Evolutionary conservation across 2,113 vertebrate species (phyloP), one percentile per base, ranked within the genome.

Genomic region (Meles meles): DNA sequence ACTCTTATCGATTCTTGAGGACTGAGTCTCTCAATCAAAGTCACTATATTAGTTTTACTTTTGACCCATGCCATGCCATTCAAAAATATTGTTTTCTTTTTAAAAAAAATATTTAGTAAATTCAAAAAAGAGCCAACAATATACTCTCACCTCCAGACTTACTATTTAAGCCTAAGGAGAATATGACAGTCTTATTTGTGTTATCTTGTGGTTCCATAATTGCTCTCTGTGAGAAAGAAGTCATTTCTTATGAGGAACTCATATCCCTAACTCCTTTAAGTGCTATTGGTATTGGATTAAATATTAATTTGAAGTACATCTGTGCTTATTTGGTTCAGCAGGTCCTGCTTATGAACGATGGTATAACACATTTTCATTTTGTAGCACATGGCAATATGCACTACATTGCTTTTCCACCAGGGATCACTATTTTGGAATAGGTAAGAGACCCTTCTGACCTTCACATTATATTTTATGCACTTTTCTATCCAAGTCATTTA

Each of bases 291-390:
- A 98, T 97, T 87, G 94, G 83, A 98, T 99, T 97, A 99, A 98
- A 98, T 98, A 98, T 98, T 98, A 98, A 99, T 98, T 97, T 96
- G 97, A 98, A 98, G 93, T 95, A 97, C 96, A 98, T 97, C 97
- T 97, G 87, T 88, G 96, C 88, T 79, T 97, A 81, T 93, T 98
- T 95, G 93, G 95, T 97, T 74, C 89, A 85, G 86, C 59, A 97
- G 87, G 80, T 92, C 67, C 42, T 93, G 31, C 61, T 96, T 97
- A 93, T 85, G 81, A 96, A 97, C 0, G 18, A 61, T 83, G 57
- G 79, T 67, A 83, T 25, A 88, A 96, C 71, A 93, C 52, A 96
- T 94, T 96, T 97, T 91, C 85, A 91, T 93, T 97, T 55, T 74
- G 55, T 6, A 84, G 61, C 44, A 87, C 71, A 90, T 31, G n/a